Evolutionary conservation across 30 jellyfish, hydroid and myxozoan genomes (phyloP), one percentile per base, ranked within the genome.

Genomic region (Hydractinia symbiolongicarpus): DNA sequence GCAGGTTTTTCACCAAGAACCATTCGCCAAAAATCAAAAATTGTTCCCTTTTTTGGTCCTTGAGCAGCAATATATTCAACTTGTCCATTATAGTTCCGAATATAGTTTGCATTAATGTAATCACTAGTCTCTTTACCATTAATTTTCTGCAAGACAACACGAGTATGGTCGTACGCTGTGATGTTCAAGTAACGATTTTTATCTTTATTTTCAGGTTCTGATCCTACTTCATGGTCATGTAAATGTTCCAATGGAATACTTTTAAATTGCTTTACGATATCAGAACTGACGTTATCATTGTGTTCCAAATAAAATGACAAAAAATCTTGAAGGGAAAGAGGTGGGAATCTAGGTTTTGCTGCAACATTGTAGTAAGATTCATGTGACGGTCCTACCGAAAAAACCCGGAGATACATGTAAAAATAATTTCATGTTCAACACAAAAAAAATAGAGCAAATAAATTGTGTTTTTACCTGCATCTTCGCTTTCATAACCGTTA

Each of bases 351-450:
- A 15, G n/a, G 72, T 5, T 49, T 49, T 11, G 58, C 49, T 30
- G n/a, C 44, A 49, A 74, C 13, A 58, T 49, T 53, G 9, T 54
- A 40, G 66, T 72, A 72, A 9, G 66, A 53, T 88, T 92, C 5
- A 94, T 85, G 10, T 95, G 95, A 61, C 84, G 86, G 49, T 82
- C 83, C n/a, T 95, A 95, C 7, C 79, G 88, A 11, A 30, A 30
- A 30, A 30, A 30, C 2, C 44, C 44, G 44, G 44, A 30, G 44
- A 0, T 30, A 30, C 44, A 30, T 30, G 1, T 30, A 30, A 30
- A 30, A 1, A 30, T 30, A 30, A 1, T 30, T 30, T 30, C 44
- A 30, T 30, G 44, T 30, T 30, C 44, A 30, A 30, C 44, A 30
- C 44, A 30, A 30, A 30, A 30, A 30, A 30, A 0, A 30, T 30